A percentile compares a stretch with the other conserved stretches of the same genome.
These are phyloP conservation scores for Eretmochelys imbricata DNA, from an alignment of 2,113 vertebrate species.

Conservation along the genomic window DNA sequence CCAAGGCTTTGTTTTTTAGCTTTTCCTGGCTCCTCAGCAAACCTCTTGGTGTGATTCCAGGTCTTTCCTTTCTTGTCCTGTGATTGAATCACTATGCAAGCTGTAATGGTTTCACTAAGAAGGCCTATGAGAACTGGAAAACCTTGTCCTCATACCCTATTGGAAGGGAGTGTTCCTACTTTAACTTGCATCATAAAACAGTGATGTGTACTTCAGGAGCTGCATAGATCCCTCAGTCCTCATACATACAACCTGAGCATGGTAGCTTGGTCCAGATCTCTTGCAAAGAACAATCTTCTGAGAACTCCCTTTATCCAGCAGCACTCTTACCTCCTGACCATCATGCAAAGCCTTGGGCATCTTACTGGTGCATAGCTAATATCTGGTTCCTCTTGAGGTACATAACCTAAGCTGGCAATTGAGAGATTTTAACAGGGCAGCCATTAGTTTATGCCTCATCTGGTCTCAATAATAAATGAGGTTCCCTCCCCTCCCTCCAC, in stretches of 20 bases:
- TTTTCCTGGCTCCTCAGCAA: neutral
- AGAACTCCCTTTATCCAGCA: neutral
- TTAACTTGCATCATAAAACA: neutral
- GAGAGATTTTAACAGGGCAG: neutral
- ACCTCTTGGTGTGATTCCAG: neutral
- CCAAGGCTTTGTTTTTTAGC: neutral
- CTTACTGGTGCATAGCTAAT: neutral
- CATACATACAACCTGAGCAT: neutral
- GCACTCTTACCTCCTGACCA: neutral
- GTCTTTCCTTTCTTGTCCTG: rapidly evolving
- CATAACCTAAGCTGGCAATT: neutral
- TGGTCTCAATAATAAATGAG: neutral
- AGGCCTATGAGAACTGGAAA: neutral
- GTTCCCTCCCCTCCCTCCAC: neutral
- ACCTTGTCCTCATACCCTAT: neutral
- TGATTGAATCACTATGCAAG: neutral
- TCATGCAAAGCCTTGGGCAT: neutral
- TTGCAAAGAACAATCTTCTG: neutral
- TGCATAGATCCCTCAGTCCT: neutral
- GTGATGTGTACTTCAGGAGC: neutral
- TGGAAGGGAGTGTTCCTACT: neutral
- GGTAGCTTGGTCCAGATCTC: neutral
- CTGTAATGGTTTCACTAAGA: neutral
- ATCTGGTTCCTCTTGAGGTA: neutral
- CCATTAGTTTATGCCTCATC: neutral